Evolutionary conservation across 1,140 invertebrate species (phyloP).

Genomic region (Pseudomyrmex concolor): DNA sequence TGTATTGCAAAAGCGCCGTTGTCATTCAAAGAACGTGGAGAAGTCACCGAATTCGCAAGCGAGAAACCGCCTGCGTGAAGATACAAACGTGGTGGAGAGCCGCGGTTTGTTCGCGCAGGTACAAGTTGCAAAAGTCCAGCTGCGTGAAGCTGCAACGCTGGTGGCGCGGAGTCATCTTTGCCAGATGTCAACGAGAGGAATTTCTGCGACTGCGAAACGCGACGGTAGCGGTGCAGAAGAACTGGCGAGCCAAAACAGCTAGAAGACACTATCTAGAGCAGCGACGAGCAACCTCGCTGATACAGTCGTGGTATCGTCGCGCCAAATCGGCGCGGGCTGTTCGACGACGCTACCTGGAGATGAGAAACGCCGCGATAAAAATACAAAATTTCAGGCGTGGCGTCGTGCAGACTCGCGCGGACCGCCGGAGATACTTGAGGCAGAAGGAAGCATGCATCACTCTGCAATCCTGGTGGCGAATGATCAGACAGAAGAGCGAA

Average conservation of each 20-base stretch:
- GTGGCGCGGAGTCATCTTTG: not conserved
- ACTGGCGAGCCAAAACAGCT: constrained; percentile 68
- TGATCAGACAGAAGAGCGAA: constrained; percentile 51
- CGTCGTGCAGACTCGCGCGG: constrained; percentile 71
- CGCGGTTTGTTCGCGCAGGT: constrained; percentile 17
- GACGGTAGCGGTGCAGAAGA: constrained; percentile 72
- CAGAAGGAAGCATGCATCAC: constrained; percentile 68
- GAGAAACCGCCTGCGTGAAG: constrained; percentile 44
- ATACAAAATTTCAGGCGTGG: constrained; percentile 83
- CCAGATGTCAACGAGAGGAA: not conserved
- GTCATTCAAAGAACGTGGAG: constrained; percentile 76
- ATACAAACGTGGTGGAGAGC: constrained; percentile 76
- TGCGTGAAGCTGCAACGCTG: constrained; percentile 34
- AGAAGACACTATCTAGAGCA: constrained; percentile 60
- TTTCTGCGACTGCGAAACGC: constrained; percentile 62
- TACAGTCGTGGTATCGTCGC: constrained; percentile 73
- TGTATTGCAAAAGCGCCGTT: constrained; percentile 40
- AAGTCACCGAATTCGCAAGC: constrained; percentile 46
- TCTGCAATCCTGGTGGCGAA: constrained; percentile 78
- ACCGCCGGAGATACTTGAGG: constrained; percentile 71
- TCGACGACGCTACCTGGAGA: constrained; percentile 75
- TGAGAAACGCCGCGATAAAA: constrained; percentile 72
- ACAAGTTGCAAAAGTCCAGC: constrained; percentile 1
- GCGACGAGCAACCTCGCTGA: constrained; percentile 62
- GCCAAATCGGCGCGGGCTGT: constrained; percentile 30